These are phyloP conservation scores for Acomys russatus DNA, from an alignment of 2,797 vertebrate species.

Conservation along the genomic window DNA sequence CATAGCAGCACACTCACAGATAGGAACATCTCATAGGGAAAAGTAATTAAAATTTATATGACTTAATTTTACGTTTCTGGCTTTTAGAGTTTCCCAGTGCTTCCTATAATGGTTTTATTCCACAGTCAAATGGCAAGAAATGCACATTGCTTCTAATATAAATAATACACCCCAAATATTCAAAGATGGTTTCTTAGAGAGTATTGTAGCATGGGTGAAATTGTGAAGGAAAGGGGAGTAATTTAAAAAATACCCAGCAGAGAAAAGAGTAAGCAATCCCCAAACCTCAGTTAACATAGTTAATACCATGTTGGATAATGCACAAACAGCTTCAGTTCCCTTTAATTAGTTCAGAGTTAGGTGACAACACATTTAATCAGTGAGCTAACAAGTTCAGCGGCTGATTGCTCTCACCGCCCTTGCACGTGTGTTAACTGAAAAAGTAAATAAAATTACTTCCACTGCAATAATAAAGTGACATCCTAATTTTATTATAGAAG, in stretches of 20 bases:
- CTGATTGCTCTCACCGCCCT: conserved; percentile 83
- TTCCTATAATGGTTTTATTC: conserved; percentile 26
- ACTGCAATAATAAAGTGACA: conserved; percentile 85
- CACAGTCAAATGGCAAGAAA: conserved; percentile 7
- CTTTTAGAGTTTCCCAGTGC: background rate
- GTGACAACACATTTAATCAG: conserved; percentile 90
- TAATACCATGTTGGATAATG: conserved; percentile 81
- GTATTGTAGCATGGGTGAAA: background rate
- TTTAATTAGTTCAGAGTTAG: conserved; percentile 90
- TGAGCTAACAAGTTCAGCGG: conserved; percentile 86
- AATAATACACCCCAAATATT: conserved; percentile 1
- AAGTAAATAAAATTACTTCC: conserved; percentile 89
- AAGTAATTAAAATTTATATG: background rate
- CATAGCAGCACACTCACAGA: background rate
- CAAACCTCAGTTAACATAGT: conserved; percentile 79
- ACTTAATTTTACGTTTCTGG: conserved; percentile 60
- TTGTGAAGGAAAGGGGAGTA: conserved; percentile 14
- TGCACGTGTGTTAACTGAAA: conserved; percentile 79
- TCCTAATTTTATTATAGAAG: conserved; percentile 87
- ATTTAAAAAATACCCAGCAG: conserved; percentile 1
- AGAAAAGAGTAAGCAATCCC: conserved; percentile 33
- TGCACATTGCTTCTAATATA: background rate
- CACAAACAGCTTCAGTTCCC: conserved; percentile 86
- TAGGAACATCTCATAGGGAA: background rate
- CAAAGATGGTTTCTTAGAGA: background rate